Base-by-base conservation (phyloP, 2,113 vertebrate species). In the Bettongia penicillata region DNA sequence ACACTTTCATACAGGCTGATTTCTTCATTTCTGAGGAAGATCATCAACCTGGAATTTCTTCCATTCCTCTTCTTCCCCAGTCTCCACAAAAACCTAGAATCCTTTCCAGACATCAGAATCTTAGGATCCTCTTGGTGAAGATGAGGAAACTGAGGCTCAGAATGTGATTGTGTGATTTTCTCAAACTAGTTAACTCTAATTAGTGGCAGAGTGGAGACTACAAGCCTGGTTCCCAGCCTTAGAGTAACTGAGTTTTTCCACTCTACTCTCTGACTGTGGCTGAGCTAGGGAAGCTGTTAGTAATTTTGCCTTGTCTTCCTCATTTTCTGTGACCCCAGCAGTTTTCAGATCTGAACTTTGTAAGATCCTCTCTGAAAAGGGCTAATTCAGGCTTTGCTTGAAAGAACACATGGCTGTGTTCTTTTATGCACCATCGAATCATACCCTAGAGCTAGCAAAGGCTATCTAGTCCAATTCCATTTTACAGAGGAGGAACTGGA, bases 21-120 rank as follows among this genome's bases (percentile, higher is more conserved):
- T 9, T 52, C 23, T 53, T 52, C 0, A 0, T 52, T 47, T 50
- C 1, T 0, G 0, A 19, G 0, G 3, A 50, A 11, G n/a, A 51
- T 37, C 12, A 3, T 48, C 19, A 28, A 28, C 22, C 22, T 3
- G 7, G 2, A 28, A 23, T 6, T 8, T 61, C 90, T n/a, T n/a
- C 28, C 68, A 43, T 2, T 84, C 19, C 19, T 47, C 25, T 2
- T 8, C n/a, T 31, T 4, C 50, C 53, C 16, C 10, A 49, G 50
- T 0, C 1, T 48, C 25, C 48, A 19, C 10, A 3, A 25, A 26
- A 49, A 57, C 48, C 47, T 26, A 90, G 28, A 92, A 89, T 77
- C 8, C 2, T 37, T 93, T 43, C 97, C 6, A 43, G 5, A n/a
- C n/a, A 84, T 43, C 43, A 43, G 31, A n/a, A 16, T n/a, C 37